Evolutionary conservation across 2,888 invertebrate species (phyloP).

Genomic region (Brassicogethes aeneus): DNA sequence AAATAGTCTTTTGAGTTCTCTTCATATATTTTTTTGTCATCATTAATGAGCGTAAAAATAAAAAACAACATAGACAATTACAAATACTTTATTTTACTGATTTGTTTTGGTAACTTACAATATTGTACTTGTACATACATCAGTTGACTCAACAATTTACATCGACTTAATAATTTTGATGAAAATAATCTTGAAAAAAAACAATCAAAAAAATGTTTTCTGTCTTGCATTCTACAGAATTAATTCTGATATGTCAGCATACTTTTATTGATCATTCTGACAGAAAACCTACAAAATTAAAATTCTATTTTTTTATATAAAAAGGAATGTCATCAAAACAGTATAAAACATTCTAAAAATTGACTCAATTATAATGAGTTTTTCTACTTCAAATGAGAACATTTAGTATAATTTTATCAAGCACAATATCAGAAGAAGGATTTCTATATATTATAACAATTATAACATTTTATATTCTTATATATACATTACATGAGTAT

Average conservation of each 20-base stretch:
- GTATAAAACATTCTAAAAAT: slow-evolving; percentile 19
- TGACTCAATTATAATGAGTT: no score
- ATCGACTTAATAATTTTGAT: slow-evolving; percentile 19
- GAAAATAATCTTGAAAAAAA: slow-evolving; percentile 12
- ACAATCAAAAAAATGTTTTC: neutral
- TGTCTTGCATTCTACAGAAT: neutral
- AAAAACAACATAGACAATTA: slow-evolving; percentile 18
- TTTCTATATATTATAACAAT: slow-evolving; percentile 15
- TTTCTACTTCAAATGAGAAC: no score
- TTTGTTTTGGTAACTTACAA: slow-evolving; percentile 31
- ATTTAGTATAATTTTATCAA: slow-evolving; percentile 20
- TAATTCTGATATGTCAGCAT: slow-evolving; percentile 15
- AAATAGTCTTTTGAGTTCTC: no score
- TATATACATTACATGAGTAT: slow-evolving; percentile 20
- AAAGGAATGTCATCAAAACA: slow-evolving; percentile 17
- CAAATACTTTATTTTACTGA: slow-evolving; percentile 31
- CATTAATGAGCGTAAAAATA: neutral
- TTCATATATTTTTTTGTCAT: no score
- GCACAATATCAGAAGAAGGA: slow-evolving; percentile 21
- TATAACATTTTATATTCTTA: slow-evolving; percentile 18
- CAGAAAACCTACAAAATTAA: no score
- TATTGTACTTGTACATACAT: slow-evolving; percentile 32
- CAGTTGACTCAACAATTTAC: slow-evolving; percentile 27
- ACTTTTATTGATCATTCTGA: no score
- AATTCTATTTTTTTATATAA: no score